phyloP scores from a whole-genome alignment of 2,888 invertebrate species.

The Craniophora ligustri region DNA sequence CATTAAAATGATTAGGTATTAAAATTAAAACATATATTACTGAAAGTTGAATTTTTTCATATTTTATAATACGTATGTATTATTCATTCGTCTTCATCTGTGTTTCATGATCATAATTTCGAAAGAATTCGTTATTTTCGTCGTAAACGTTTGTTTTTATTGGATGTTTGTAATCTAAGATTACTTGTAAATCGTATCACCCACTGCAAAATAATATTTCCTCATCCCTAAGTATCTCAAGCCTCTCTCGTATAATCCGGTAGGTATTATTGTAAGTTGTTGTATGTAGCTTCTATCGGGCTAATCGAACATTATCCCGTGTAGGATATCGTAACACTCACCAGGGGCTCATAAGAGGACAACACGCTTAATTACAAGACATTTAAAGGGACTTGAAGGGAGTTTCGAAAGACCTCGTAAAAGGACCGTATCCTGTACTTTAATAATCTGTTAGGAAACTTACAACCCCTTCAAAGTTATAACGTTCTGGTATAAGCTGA shows the following conservation, averaged over 20 bases:
- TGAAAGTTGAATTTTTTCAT: no score
- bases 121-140: no score
- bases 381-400: constrained; percentile 59
- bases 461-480: constrained; percentile 20
- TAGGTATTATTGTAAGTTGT: constrained; percentile 24
- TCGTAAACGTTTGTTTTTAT: no score
- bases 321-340: constrained; percentile 26
- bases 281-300: constrained; percentile 35
- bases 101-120: no score
- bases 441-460: constrained; percentile 41
- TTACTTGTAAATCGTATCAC: no score
- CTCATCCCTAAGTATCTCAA: constrained; percentile 4
- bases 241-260: constrained; percentile 16
- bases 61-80: no score
- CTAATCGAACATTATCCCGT: constrained; percentile 43
- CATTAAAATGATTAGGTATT: no score
- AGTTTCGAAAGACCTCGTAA: constrained; percentile 52
- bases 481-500: constrained; percentile 14
- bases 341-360: constrained; percentile 54
- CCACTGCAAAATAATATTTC: constrained; percentile 7
- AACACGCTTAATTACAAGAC: constrained; percentile 58
- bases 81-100: no score
- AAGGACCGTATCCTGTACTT: constrained; percentile 39
- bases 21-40: no score
- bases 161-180: no score